These are phyloP conservation scores for Heliconius ethilla DNA, from an alignment of 2,888 invertebrate species.

Conservation along the genomic window DNA sequence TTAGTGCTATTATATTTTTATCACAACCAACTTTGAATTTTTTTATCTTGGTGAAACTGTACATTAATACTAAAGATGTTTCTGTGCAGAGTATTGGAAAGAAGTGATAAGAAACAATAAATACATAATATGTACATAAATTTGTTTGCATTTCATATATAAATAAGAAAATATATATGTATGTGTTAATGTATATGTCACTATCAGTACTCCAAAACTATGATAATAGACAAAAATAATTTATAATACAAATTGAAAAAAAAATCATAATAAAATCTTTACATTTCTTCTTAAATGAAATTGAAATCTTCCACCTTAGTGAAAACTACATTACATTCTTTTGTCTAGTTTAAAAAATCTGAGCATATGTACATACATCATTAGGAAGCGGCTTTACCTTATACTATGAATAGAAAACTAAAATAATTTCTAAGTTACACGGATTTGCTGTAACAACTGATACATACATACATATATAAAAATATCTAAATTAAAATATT, in stretches of 20 bases:
- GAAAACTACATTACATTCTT: too few relatives aligned
- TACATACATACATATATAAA: neutral
- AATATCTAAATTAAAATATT: neutral
- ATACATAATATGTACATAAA: neutral
- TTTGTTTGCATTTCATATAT: constrained; percentile 21
- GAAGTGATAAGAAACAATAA: neutral
- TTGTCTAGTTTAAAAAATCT: too few relatives aligned
- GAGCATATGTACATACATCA: too few relatives aligned
- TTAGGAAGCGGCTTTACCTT: too few relatives aligned
- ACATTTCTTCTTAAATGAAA: too few relatives aligned
- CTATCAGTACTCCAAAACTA: neutral
- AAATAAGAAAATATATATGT: neutral
- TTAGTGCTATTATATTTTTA: neutral
- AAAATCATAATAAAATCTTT: too few relatives aligned
- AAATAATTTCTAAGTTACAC: too few relatives aligned
- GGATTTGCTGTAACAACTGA: neutral
- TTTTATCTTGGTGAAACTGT: neutral
- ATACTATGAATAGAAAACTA: too few relatives aligned
- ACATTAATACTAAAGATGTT: neutral
- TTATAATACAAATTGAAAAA: too few relatives aligned
- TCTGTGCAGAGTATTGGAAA: neutral
- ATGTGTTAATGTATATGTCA: neutral
- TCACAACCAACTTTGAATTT: neutral
- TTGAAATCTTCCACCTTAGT: too few relatives aligned
- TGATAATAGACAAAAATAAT: too few relatives aligned